Base-by-base conservation (phyloP, 2,888 invertebrate genomes). In the Drosophila mimica region DNA sequence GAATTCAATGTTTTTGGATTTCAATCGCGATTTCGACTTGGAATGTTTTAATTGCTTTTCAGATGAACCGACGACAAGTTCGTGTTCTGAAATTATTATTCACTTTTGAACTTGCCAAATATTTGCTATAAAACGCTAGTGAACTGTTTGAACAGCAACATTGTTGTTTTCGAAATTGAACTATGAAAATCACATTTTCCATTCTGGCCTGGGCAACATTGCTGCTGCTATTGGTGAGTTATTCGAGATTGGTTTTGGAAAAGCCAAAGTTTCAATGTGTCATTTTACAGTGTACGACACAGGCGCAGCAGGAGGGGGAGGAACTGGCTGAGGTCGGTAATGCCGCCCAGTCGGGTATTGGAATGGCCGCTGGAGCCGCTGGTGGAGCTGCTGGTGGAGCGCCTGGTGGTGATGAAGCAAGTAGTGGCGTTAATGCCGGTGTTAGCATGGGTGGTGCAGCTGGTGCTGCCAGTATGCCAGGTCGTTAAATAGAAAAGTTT, bases 271-370 rank as follows among this genome's bases (percentile, higher is more conserved):
- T 11, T 5, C 2, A 43, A n/a, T 51, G 13, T 30, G 17, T 3
- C 33, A 17, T 33, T 43, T 40, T 34, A n/a, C 46, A 76, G 82
- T 72, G 60, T 28, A 28, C 25, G 1, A 20, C 53, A 8, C 67
- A 67, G 20, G 61, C 62, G 5, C 46, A 63, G 6, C 36, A 38
- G 2, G 36, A 28, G 17, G 58, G 17, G 0, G 31, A 11, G 1
- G 65, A 9, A 8, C 15, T 46, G 2, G 15, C 15, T 31, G 62
- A 68, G 15, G 52, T 25, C 2, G 56, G 17, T n/a, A 69, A 54
- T 31, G 81, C 31, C 4, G 87, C 76, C 0, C 79, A 86, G 31
- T 56, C 60, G 3, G 87, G 73, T 11, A 7, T 83, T 9, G 56
- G 53, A 0, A 15, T 70, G 30, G 72, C 67, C 1, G 77, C 67